A percentile compares a stretch with the other conserved stretches of the same genome.
Conservation (phyloP, 2,797 vertebrate species). For the Neomorphus geoffroyi region DNA sequence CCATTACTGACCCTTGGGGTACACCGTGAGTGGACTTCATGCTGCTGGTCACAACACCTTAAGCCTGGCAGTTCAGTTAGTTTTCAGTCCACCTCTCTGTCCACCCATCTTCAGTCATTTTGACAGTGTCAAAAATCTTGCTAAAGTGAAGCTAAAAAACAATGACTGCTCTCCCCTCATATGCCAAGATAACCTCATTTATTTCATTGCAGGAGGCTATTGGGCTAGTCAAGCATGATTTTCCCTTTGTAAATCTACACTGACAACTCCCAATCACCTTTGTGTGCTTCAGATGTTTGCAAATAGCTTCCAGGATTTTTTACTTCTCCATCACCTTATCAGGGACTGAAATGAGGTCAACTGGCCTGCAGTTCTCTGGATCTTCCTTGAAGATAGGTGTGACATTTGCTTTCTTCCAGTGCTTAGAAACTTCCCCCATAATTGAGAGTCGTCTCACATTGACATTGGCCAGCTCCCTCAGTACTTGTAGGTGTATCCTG, state of each 20-base stretch:
- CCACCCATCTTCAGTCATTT: not conserved
- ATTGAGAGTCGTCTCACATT: not conserved
- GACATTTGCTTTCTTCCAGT: not conserved
- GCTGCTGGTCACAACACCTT: not conserved
- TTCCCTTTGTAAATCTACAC: not conserved
- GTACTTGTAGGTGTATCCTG: fast-evolving
- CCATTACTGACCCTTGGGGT: not conserved
- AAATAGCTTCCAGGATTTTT: not conserved
- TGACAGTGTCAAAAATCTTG: not conserved
- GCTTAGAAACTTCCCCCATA: not conserved
- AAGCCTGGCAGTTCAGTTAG: not conserved
- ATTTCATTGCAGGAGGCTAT: not conserved
- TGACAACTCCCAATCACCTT: not conserved
- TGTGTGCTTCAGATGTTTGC: not conserved
- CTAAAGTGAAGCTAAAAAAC: not conserved
- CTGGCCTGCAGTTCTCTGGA: no score
- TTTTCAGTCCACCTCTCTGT: not conserved
- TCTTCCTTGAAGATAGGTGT: no score
- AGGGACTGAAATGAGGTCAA: no score
- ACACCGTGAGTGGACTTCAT: not conserved
- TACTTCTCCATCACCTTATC: not conserved
- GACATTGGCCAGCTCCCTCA: not conserved
- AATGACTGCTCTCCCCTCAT: not conserved
- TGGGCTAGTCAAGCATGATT: no score
- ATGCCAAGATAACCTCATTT: not conserved